phyloP scores from a whole-genome alignment of 1,140 invertebrate genomes.

The Meloidogyne hapla region DNA sequence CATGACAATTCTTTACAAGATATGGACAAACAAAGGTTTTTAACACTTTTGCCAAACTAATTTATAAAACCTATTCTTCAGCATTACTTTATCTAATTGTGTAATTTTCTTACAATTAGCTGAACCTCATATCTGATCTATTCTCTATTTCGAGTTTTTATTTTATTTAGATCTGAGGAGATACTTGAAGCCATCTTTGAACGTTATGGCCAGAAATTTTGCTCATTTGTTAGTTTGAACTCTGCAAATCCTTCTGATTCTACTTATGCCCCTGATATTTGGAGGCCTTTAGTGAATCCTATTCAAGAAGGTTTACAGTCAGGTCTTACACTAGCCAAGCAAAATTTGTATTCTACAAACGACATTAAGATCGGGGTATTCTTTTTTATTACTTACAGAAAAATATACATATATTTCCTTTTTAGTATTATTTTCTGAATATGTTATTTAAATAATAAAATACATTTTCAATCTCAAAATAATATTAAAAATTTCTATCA shows the following conservation, averaged over 20 bases:
- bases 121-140: no score
- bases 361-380: not conserved
- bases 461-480: not conserved
- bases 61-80: no score
- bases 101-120: no score
- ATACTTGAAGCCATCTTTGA: constrained; percentile 31
- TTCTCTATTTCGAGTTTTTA: not conserved
- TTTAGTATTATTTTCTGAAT: no score
- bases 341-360: constrained; percentile 16
- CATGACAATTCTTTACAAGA: constrained; percentile 75
- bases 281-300: constrained; percentile 33
- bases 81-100: no score
- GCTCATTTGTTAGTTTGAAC: constrained; percentile 50
- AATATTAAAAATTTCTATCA: not conserved
- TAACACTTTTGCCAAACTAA: not conserved
- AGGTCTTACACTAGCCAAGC: constrained; percentile 43
- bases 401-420: no score
- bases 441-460: not conserved
- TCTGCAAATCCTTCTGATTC: constrained; percentile 35
- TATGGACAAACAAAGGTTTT: constrained; percentile 70
- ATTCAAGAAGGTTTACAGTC: constrained; percentile 36
- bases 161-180: constrained; percentile 33
- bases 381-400: not conserved
- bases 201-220: constrained; percentile 43
- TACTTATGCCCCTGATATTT: constrained; percentile 44